Evolutionary conservation across 1,140 invertebrate genomes (phyloP).

Genomic region (Carcinoscorpius rotundicauda): DNA sequence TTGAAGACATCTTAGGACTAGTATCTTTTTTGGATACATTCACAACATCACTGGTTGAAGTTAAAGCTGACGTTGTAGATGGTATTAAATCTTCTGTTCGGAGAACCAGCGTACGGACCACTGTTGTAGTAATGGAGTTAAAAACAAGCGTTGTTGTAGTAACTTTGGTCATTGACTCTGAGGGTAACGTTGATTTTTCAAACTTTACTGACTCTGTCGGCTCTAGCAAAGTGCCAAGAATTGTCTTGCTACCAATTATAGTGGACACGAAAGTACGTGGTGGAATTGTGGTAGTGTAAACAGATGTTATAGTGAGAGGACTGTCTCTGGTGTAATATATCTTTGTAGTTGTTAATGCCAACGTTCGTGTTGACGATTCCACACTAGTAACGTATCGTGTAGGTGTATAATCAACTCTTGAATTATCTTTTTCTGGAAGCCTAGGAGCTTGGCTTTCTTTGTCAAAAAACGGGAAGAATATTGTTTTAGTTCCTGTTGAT

Average conservation of each 20-base stretch:
- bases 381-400: constrained; percentile 24
- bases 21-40: constrained; percentile 16
- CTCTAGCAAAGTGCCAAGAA: constrained; percentile 17
- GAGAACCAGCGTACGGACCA: constrained; percentile 19
- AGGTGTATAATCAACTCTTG: not conserved
- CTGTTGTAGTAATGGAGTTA: constrained; percentile 20
- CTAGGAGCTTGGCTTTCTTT: constrained; percentile 4
- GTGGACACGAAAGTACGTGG: constrained; percentile 26
- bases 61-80: constrained; percentile 1
- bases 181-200: constrained; percentile 8
- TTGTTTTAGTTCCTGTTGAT: constrained; percentile 21
- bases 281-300: constrained; percentile 24
- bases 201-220: constrained; percentile 15
- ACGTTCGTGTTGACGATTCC: constrained; percentile 23
- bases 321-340: constrained; percentile 26
- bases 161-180: constrained; percentile 19
- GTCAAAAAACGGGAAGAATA: constrained; percentile 19
- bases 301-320: constrained; percentile 25
- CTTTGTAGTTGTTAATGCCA: constrained; percentile 24
- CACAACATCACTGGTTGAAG: not conserved
- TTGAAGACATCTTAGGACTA: constrained; percentile 8
- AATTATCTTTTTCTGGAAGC: not conserved
- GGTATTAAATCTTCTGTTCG: constrained; percentile 12
- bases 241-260: constrained; percentile 23
- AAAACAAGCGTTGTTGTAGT: constrained; percentile 22